These are phyloP conservation scores for Orbicella faveolata DNA, from an alignment of 64 coral and sea anemone species.

Conservation along the genomic window DNA sequence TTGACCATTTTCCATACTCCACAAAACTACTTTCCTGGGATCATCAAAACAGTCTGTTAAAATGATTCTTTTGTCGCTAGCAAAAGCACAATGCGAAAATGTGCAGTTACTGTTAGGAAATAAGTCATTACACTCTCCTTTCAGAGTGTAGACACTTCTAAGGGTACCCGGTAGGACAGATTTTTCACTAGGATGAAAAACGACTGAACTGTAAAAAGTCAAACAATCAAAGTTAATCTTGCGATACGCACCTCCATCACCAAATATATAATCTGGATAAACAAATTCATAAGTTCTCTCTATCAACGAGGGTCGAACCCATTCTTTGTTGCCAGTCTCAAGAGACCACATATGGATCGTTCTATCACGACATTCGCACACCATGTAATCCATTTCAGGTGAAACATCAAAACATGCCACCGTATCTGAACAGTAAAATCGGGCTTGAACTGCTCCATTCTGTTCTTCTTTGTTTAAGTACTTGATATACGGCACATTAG, in stretches of 20 bases:
- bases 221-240: too few relatives aligned
- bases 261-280: background rate
- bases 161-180: background rate
- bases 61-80: background rate
- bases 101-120: background rate
- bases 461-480: background rate
- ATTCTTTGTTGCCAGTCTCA: background rate
- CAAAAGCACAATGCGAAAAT: conserved; percentile 1
- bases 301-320: background rate
- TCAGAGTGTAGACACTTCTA: background rate
- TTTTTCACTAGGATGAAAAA: background rate
- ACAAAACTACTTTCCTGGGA: background rate
- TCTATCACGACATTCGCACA: background rate
- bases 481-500: background rate
- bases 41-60: background rate
- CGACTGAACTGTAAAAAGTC: background rate
- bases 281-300: background rate
- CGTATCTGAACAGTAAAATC: background rate
- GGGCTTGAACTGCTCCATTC: background rate
- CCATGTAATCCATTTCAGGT: background rate
- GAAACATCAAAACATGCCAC: conserved; percentile 1
- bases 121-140: background rate
- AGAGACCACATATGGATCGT: background rate
- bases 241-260: background rate
- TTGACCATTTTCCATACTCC: background rate